A percentile compares a stretch with the other conserved stretches of the same genome.
Conservation (phyloP, 1,140 invertebrate species). For the Euglossa dilemma region DNA sequence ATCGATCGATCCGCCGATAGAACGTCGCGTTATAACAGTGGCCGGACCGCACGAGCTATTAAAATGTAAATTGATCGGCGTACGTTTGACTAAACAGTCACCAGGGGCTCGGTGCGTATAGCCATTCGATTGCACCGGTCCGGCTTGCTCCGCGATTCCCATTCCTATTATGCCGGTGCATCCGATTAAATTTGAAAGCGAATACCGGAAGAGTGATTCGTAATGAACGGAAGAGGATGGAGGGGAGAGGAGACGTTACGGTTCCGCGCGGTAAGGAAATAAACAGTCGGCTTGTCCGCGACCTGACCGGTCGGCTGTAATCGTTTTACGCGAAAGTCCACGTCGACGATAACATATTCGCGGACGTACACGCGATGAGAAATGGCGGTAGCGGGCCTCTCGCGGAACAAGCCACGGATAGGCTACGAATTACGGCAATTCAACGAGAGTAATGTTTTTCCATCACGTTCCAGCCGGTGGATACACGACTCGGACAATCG, state of each 20-base stretch:
- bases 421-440: constrained; percentile 64
- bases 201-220: neutral
- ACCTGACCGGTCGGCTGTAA: too few relatives aligned
- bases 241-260: neutral
- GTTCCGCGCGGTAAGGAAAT: too few relatives aligned
- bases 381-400: constrained; percentile 36
- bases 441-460: constrained; percentile 66
- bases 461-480: constrained; percentile 52
- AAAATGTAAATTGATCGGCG: constrained; percentile 78
- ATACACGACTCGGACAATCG: constrained; percentile 59
- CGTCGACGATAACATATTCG: constrained; percentile 27
- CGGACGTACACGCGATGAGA: constrained; percentile 14
- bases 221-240: neutral
- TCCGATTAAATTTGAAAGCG: constrained; percentile 3
- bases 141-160: constrained; percentile 15
- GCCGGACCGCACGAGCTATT: constrained; percentile 65
- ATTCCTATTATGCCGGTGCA: neutral
- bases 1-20: constrained; percentile 11
- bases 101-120: constrained; percentile 45
- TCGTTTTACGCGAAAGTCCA: constrained; percentile 16
- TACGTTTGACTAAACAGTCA: constrained; percentile 79
- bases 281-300: too few relatives aligned
- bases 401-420: constrained; percentile 29
- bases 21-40: constrained; percentile 31
- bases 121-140: constrained; percentile 15